These are phyloP conservation scores for Cyclophora punctaria DNA, from an alignment of 2,888 invertebrate species.

Conservation along the genomic window DNA sequence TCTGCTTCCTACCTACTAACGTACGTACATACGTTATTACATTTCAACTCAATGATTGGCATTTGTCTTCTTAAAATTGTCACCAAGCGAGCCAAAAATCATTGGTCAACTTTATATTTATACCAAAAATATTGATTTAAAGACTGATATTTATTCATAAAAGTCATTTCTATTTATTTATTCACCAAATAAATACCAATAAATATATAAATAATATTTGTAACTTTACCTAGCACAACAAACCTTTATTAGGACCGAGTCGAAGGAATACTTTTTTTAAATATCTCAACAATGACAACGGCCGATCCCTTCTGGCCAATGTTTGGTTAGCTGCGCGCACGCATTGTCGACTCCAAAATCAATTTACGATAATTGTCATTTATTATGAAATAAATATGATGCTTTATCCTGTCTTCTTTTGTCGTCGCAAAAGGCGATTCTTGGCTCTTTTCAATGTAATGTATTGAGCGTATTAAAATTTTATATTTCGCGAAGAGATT, in stretches of 20 bases:
- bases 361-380: slow-evolving; percentile 75
- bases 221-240: slow-evolving; percentile 50
- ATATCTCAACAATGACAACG: slow-evolving; percentile 57
- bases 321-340: slow-evolving; percentile 79
- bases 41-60: too few relatives aligned
- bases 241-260: slow-evolving; percentile 38
- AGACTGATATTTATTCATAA: not conserved
- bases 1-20: too few relatives aligned
- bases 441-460: slow-evolving; percentile 37
- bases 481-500: slow-evolving; percentile 60
- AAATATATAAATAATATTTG: slow-evolving; percentile 56
- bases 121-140: not conserved
- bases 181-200: slow-evolving; percentile 26
- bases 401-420: slow-evolving; percentile 56
- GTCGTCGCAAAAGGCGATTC: slow-evolving; percentile 46
- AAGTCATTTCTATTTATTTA: slow-evolving; percentile 26
- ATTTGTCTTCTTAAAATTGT: too few relatives aligned
- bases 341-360: slow-evolving; percentile 64
- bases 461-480: slow-evolving; percentile 57
- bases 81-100: too few relatives aligned
- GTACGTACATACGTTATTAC: too few relatives aligned
- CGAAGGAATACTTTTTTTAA: slow-evolving; percentile 32
- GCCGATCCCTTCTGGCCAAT: slow-evolving; percentile 76
- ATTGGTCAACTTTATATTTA: not conserved
- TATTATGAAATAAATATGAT: slow-evolving; percentile 75